Conservation (phyloP, 2,113 vertebrate species). For the Delphinus delphis region DNA sequence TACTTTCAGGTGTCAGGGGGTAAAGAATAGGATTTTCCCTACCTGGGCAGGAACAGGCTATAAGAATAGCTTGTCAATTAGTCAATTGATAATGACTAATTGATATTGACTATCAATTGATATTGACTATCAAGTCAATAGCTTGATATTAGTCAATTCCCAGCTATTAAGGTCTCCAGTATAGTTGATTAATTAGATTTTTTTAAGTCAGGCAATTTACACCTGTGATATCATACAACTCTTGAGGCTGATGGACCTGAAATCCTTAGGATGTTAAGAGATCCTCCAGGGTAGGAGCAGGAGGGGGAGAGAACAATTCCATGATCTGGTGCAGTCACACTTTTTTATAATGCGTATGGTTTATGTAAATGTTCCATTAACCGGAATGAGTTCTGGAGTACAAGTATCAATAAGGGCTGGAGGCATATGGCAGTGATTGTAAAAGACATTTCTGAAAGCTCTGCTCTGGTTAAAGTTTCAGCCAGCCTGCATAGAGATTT, state of each 20-base stretch:
- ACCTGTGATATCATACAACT: neutral
- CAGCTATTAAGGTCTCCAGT: neutral
- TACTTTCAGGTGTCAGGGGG: neutral
- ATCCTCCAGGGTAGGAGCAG: neutral
- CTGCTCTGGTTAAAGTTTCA: neutral
- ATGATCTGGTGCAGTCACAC: neutral
- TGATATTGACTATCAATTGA: too few species aligned
- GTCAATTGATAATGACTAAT: too few species aligned
- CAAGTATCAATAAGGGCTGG: neutral
- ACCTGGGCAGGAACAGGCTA: neutral
- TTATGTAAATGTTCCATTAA: neutral
- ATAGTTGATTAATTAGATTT: neutral
- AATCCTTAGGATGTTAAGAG: neutral
- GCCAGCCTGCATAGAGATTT: neutral
- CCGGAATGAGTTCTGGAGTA: neutral
- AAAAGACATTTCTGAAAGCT: conserved; percentile 2
- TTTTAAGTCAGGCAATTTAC: neutral
- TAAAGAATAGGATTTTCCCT: neutral
- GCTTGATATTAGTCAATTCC: neutral
- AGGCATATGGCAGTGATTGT: neutral
- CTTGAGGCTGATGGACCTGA: neutral
- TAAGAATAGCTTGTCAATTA: neutral
- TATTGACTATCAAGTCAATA: too few species aligned
- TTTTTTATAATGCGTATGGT: neutral
- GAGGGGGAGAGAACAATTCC: neutral